A percentile compares a stretch with the other conserved stretches of the same genome.
Conservation (phyloP, 2,797 vertebrate species). For the Galago senegalensis region DNA sequence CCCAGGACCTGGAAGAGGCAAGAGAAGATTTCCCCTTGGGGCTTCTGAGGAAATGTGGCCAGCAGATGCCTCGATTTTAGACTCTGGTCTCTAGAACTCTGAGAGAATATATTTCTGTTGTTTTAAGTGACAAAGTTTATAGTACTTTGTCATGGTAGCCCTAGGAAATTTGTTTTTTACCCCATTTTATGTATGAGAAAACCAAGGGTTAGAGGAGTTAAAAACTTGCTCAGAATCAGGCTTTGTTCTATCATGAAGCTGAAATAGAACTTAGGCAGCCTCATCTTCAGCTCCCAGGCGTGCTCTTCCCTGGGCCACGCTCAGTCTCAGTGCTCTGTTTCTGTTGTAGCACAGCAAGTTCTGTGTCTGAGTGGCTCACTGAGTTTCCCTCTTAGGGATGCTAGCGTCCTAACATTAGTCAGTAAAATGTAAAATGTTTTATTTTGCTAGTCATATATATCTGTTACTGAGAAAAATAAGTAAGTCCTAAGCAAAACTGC, state of each 20-base stretch:
- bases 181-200: not conserved
- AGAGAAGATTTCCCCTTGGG: not conserved
- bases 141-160: not conserved
- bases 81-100: not conserved
- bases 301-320: not conserved
- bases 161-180: not conserved
- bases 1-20: not conserved
- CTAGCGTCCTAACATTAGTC: not conserved
- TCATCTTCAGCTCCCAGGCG: not conserved
- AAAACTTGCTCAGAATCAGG: not conserved
- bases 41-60: not conserved
- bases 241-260: not conserved
- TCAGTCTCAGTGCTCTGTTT: not conserved
- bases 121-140: not conserved
- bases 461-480: slow-evolving; percentile 37
- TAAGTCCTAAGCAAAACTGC: not conserved
- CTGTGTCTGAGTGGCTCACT: not conserved
- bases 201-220: not conserved
- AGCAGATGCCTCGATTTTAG: not conserved
- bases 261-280: not conserved
- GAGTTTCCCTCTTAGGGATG: not conserved
- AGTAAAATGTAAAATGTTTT: not conserved
- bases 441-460: slow-evolving; percentile 16
- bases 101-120: not conserved
- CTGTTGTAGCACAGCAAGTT: not conserved